phyloP scores from a whole-genome alignment of 2,797 vertebrate genomes.

The Eleutherodactylus coqui region DNA sequence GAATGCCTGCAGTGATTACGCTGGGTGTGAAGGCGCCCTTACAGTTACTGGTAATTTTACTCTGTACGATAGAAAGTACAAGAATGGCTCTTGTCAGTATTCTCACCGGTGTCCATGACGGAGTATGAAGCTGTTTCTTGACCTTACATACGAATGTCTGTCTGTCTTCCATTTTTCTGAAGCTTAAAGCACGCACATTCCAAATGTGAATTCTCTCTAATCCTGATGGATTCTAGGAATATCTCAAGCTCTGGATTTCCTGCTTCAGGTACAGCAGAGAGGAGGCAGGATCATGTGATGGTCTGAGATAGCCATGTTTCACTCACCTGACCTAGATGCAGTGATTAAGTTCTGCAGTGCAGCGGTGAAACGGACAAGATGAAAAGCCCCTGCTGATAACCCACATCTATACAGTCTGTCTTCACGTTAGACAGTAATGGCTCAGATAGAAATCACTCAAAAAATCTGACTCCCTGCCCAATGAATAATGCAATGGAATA shows the following conservation, averaged over 20 bases:
- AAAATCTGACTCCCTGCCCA: background rate
- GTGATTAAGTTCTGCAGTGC: conserved; percentile 20
- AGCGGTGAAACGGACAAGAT: background rate
- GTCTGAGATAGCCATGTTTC: conserved; percentile 23
- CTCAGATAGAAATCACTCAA: background rate
- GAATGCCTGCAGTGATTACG: too few species aligned
- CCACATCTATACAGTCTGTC: conserved; percentile 8
- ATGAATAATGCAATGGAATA: conserved; percentile 6
- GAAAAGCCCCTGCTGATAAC: conserved; percentile 34
- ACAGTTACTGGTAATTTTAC: background rate
- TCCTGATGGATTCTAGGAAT: conserved; percentile 26
- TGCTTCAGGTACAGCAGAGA: background rate
- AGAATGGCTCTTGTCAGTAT: background rate
- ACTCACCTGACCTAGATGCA: conserved; percentile 43
- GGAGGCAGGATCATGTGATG: background rate
- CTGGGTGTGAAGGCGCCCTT: too few species aligned
- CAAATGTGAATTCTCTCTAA: conserved; percentile 7
- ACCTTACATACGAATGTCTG: background rate
- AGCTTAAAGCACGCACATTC: conserved; percentile 10
- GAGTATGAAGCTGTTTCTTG: background rate
- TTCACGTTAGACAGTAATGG: conserved; percentile 6
- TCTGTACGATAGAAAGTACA: background rate
- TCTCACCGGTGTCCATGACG: background rate
- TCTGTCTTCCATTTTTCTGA: conserved; percentile 21
- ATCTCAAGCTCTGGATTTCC: conserved; percentile 26